A percentile compares a stretch with the other conserved stretches of the same genome.
Evolutionary conservation across 2,888 invertebrate species (phyloP).

Genomic region (Lasioglossum morio): DNA sequence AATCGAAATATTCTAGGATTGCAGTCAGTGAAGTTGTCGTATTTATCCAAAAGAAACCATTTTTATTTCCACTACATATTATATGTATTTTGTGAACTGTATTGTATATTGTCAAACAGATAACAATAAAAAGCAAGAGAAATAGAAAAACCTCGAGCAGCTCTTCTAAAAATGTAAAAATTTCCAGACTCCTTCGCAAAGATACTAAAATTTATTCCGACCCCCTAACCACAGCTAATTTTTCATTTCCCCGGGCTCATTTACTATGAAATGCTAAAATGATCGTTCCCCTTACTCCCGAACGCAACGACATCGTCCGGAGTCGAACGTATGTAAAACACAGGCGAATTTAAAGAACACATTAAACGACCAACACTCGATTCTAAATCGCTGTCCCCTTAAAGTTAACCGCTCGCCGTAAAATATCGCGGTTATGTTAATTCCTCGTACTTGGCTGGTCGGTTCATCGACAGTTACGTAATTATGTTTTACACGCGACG

Average conservation of each 20-base stretch:
- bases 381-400: background rate
- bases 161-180: background rate
- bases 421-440: background rate
- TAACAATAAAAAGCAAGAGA: background rate
- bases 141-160: background rate
- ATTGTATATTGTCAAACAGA: background rate
- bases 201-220: background rate
- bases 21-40: no score
- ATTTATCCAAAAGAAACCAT: no score
- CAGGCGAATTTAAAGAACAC: background rate
- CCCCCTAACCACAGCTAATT: background rate
- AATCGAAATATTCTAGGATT: no score
- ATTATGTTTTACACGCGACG: conserved; percentile 34
- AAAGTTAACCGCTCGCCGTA: background rate
- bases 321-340: background rate
- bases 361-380: background rate
- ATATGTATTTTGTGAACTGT: no score
- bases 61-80: no score
- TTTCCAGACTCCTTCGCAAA: background rate
- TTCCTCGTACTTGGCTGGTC: background rate
- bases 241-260: background rate
- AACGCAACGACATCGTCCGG: background rate
- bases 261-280: background rate
- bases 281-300: background rate
- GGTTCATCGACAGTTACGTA: conserved; percentile 26